These are phyloP conservation scores for Esox niger DNA, from an alignment of 2,113 vertebrate genomes.

Conservation along the genomic window DNA sequence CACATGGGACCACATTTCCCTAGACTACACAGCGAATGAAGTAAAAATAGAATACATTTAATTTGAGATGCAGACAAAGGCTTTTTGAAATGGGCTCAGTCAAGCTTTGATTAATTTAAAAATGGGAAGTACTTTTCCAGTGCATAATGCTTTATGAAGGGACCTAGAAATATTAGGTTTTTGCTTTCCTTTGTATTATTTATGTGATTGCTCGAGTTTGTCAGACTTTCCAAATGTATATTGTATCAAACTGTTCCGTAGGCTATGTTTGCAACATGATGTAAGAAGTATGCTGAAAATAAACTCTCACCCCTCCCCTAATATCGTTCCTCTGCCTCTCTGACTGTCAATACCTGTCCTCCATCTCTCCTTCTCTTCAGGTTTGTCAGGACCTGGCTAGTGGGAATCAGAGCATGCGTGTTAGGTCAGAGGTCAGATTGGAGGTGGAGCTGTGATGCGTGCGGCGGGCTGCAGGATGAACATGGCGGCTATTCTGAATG, in stretches of 20 bases:
- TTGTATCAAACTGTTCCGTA: no score
- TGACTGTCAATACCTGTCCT: not conserved
- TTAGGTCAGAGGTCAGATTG: slow-evolving; percentile 26
- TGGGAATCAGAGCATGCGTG: not conserved
- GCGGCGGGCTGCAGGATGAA: slow-evolving; percentile 83
- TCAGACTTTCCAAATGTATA: no score
- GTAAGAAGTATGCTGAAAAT: not conserved
- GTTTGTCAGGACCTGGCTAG: slow-evolving; percentile 50
- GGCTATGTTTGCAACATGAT: not conserved
- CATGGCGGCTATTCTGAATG: slow-evolving; percentile 86
- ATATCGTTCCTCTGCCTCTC: no score
- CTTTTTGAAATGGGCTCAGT: slow-evolving; percentile 24
- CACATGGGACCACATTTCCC: no score
- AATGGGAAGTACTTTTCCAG: not conserved
- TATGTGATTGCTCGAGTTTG: not conserved
- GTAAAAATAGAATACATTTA: no score
- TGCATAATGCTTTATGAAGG: slow-evolving; percentile 15
- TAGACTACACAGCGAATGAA: no score
- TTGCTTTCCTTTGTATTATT: not conserved
- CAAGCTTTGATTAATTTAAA: slow-evolving; percentile 21
- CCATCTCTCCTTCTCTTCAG: slow-evolving; percentile 17
- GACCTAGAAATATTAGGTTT: slow-evolving; percentile 7
- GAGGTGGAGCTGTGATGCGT: slow-evolving; percentile 65
- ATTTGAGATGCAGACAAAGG: not conserved
- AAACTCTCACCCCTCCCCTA: not conserved